Base-by-base conservation (phyloP, 2,888 invertebrate species). In the Dolichopus griseipennis region DNA sequence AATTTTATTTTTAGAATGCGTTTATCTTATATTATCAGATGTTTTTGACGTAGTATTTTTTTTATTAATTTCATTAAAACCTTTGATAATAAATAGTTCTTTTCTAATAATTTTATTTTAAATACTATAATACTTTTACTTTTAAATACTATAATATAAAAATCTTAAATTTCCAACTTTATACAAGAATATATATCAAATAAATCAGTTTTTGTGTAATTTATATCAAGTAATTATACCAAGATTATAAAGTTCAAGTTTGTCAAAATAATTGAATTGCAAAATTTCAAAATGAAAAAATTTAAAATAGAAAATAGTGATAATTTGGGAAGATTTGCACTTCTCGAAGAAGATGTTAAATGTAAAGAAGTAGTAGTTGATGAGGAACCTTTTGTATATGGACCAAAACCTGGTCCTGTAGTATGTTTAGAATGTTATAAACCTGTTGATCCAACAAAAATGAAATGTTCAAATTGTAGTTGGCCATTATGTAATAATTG, bases 341-440 rank as follows among this genome's bases (percentile, higher is more conserved):
- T 89, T 3, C 88, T 91, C 6, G 84, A 82, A 63, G 86, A 87
- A 74, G 83, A 87, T 76, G 83, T 93, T 71, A 83, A 84, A 69
- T 81, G 86, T n/a, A 92, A 92, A 0, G 90, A 91, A 74, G 78
- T 89, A 69, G 86, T 93, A 70, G 85, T 92, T 73, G 84, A 85
- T 61, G 92, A 92, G 76, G 77, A 81, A 43, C 91, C 93, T 1
- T 88, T 92, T 75, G 87, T 87, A 10, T 84, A 88, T 72, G 93
- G 93, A 37, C 93, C 93, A 1, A 93, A 93, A 83, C 85, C 88
- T 74, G 88, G 88, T 74, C 84, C 85, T 7, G 88, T 90, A 5
- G 81, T 91, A 12, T 93, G 93, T 76, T 83, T 93, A 65, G 88
- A 89, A 43, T 93, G 93, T 78, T 90, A 89, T 78, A 83, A 83